Percentiles rank a stretch among this genome's conserved stretches.
Conservation (phyloP, 2,113 vertebrate genomes). For the Oryzias curvinotus region DNA sequence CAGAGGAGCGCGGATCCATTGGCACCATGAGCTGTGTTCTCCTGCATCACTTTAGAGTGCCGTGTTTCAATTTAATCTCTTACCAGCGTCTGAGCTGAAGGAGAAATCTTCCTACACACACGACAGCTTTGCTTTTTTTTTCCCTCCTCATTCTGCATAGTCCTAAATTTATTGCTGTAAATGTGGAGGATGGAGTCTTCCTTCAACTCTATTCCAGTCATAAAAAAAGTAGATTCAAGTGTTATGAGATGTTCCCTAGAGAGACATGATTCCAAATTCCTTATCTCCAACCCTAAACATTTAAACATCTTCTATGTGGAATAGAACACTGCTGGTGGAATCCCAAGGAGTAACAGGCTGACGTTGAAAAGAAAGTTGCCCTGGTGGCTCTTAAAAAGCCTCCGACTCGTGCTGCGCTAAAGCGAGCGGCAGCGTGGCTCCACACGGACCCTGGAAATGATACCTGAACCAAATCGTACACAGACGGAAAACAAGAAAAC, state of each 20-base stretch:
- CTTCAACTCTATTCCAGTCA: conserved; percentile 38
- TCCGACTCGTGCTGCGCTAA: conserved; percentile 84
- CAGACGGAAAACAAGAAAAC: conserved; percentile 1
- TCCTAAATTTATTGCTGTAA: background rate
- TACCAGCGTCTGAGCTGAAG: background rate
- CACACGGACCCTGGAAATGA: conserved; percentile 91
- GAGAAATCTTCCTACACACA: conserved; percentile 11
- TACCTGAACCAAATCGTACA: conserved; percentile 77
- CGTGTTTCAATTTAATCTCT: background rate
- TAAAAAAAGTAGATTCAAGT: conserved; percentile 47
- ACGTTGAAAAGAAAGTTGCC: conserved; percentile 2
- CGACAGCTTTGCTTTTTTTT: conserved; percentile 20
- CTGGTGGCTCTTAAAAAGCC: conserved; percentile 53
- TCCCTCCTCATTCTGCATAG: conserved; percentile 13
- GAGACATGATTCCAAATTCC: conserved; percentile 8
- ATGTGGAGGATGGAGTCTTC: conserved; percentile 7
- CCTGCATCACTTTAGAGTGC: conserved; percentile 5
- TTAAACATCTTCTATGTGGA: conserved; percentile 18
- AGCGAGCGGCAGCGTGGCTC: conserved; percentile 85
- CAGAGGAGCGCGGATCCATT: conserved; percentile 5
- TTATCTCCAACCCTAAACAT: conserved; percentile 17
- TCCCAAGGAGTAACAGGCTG: background rate
- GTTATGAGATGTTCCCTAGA: conserved; percentile 24
- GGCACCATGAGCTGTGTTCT: conserved; percentile 3
- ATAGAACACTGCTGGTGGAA: conserved; percentile 15